Percentiles rank a stretch among this genome's conserved stretches.
These are phyloP conservation scores for Sebastes itinus DNA, from an alignment of 2,797 vertebrate species.

Conservation along the genomic window DNA sequence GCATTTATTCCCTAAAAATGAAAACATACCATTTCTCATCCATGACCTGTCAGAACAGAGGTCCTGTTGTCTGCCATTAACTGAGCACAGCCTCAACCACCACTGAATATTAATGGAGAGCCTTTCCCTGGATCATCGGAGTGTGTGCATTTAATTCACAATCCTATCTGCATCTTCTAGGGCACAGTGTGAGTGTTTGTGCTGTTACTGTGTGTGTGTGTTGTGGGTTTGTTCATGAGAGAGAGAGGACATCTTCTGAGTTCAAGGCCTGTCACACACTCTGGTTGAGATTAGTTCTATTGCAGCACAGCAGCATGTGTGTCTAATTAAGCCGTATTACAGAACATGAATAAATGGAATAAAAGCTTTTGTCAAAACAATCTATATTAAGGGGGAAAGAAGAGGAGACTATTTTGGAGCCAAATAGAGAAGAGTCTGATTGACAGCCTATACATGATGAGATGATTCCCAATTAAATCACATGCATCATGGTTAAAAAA, in stretches of 20 bases:
- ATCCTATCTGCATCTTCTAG: constrained; percentile 75
- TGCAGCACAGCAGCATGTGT: constrained; percentile 45
- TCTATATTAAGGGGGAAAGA: constrained; percentile 23
- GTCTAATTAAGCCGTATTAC: constrained; percentile 42
- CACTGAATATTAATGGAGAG: constrained; percentile 85
- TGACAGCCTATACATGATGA: constrained; percentile 52
- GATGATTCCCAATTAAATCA: constrained; percentile 67
- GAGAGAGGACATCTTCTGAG: constrained; percentile 60
- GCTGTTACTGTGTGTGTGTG: constrained; percentile 18
- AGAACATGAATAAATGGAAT: constrained; percentile 35
- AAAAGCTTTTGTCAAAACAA: constrained; percentile 32
- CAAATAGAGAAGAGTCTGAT: constrained; percentile 53
- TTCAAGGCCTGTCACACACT: constrained; percentile 59
- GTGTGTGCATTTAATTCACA: constrained; percentile 77
- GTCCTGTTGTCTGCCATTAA: constrained; percentile 86
- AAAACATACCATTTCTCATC: constrained; percentile 75
- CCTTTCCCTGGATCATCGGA: constrained; percentile 71
- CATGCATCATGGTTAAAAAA: constrained; percentile 26
- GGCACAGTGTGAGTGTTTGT: constrained; percentile 7
- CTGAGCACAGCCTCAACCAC: constrained; percentile 78
- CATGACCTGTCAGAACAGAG: constrained; percentile 84
- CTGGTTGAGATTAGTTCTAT: constrained; percentile 52
- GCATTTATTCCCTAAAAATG: constrained; percentile 40
- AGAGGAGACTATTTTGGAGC: constrained; percentile 44
- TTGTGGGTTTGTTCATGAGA: constrained; percentile 53